Percentiles rank a stretch among this genome's conserved stretches.
Conservation (phyloP, 2,888 invertebrate species). For the Sussaba pulchella region DNA sequence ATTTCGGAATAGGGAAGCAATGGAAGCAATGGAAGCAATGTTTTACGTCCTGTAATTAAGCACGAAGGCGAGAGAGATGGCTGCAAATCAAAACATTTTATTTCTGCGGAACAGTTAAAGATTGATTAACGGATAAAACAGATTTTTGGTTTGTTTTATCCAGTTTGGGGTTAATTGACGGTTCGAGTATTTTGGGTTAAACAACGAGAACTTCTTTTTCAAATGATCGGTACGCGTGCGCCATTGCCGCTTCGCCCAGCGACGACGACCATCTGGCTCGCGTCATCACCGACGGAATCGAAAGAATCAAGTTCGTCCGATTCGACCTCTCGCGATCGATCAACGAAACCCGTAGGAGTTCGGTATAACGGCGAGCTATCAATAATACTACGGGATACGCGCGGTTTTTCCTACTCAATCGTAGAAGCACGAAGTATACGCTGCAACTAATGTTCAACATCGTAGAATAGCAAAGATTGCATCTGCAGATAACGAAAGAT, state of each 20-base stretch:
- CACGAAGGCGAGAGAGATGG: too few species aligned
- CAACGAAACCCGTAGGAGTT: slow-evolving; percentile 31
- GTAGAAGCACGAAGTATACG: slow-evolving; percentile 36
- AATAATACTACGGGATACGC: slow-evolving; percentile 40
- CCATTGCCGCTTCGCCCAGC: not conserved
- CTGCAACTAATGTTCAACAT: not conserved
- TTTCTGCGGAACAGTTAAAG: too few species aligned
- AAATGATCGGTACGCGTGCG: too few species aligned
- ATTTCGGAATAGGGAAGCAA: too few species aligned
- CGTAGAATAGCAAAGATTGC: slow-evolving; percentile 31
- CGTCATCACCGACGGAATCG: slow-evolving; percentile 43
- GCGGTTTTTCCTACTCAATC: slow-evolving; percentile 47
- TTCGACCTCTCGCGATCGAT: slow-evolving; percentile 54
- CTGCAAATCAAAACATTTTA: too few species aligned
- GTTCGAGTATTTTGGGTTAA: too few species aligned
- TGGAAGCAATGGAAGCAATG: too few species aligned
- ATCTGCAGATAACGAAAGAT: slow-evolving; percentile 33
- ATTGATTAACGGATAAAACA: too few species aligned
- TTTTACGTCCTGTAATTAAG: too few species aligned
- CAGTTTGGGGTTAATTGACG: too few species aligned
- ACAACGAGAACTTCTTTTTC: too few species aligned
- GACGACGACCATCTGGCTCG: slow-evolving; percentile 36
- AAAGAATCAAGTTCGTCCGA: slow-evolving; percentile 42
- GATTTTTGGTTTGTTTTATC: too few species aligned
- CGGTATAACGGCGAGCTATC: slow-evolving; percentile 52